Evolutionary conservation across 1,140 invertebrate species (phyloP), one percentile per base, ranked within the genome.

Genomic region (Stratiolaelaps scimitus): DNA sequence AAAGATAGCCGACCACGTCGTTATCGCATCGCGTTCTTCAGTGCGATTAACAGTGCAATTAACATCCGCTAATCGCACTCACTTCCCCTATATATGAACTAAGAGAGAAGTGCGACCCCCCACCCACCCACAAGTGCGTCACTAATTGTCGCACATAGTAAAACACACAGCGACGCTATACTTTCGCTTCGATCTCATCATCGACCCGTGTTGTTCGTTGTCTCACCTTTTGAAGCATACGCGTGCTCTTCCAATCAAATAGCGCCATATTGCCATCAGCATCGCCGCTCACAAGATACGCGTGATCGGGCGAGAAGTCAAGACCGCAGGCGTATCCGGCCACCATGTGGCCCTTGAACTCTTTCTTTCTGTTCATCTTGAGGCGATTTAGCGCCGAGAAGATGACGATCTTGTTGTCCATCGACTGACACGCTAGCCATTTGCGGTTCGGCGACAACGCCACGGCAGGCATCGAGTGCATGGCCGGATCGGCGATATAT

Each of bases 191-290:
- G 10, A 40, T 40, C 10, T 40, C 5, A 6, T 40, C 34, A 40
- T 6, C 34, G 34, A 40, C 34, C 10, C 5, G 34, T 40, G 34
- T 6, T 40, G 34, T 40, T 20, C n/a, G n/a, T n/a, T n/a, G n/a
- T n/a, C 23, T 60, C 23, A 92, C 98, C 74, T 95, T 96, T 74
- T 89, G 92, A 75, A 92, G 95, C 53, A 98, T 80, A 79, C 95
- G 93, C 43, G 92, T 96, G 0, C 91, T 94, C 76, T 98, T 97
- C 94, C 94, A 99, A 75, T 98, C 94, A 95, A 96, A 99, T 43
- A 98, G 84, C 74, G 92, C 98, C 70, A 93, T 86, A 77, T 97
- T 98, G 1, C 96, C 96, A 79, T 99, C 95, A 4, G 93, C 95
- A 79, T 99, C 96, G n/a, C 96, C 96, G 0, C 92, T 98, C 28